Evolutionary conservation across 1,140 invertebrate genomes (phyloP).

Genomic region (Cheumatopsyche charites): DNA sequence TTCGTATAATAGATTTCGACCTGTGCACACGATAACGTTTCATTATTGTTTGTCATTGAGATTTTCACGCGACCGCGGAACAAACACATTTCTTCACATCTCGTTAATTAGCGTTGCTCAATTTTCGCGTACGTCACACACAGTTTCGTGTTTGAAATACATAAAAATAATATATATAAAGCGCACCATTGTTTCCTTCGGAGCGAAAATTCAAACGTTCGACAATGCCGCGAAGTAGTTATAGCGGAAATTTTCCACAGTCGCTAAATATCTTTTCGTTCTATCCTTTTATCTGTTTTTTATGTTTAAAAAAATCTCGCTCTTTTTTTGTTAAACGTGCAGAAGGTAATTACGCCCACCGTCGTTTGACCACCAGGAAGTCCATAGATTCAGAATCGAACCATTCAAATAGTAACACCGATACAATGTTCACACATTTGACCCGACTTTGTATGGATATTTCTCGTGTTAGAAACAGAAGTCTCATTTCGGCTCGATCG

Average conservation of each 20-base stretch:
- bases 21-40: too few species aligned
- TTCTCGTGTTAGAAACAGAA: neutral
- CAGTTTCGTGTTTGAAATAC: constrained; percentile 4
- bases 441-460: neutral
- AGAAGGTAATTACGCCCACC: constrained; percentile 20
- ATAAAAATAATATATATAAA: neutral
- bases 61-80: constrained; percentile 10
- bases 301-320: neutral
- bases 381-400: constrained; percentile 3
- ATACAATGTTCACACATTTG: neutral
- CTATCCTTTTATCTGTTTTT: too few species aligned
- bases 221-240: too few species aligned
- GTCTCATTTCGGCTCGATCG: neutral
- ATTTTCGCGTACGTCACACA: constrained; percentile 10
- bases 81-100: constrained; percentile 20
- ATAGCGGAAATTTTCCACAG: too few species aligned
- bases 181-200: neutral
- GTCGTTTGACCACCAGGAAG: constrained; percentile 14
- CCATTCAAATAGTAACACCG: constrained; percentile 4
- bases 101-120: constrained; percentile 15
- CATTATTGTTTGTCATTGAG: constrained; percentile 2
- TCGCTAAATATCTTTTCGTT: too few species aligned
- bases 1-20: too few species aligned
- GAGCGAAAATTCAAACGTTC: too few species aligned
- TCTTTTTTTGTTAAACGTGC: neutral